Evolutionary conservation across 2,888 invertebrate species (phyloP), one percentile per base, ranked within the genome.

Genomic region (Cyaniris semiargus): DNA sequence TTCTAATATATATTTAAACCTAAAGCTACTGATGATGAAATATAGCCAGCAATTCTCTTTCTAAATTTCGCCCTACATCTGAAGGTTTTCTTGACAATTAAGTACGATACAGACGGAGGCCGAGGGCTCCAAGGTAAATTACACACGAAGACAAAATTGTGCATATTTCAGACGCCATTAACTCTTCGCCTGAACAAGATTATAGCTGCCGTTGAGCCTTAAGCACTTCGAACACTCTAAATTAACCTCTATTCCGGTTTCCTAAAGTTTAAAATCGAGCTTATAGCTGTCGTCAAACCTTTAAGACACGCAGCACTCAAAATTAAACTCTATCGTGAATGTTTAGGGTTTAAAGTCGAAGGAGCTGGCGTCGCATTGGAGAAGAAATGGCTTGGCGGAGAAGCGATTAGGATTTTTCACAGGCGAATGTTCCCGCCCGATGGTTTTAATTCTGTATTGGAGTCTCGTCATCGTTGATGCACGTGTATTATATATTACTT

Each of bases 131-230:
- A n/a, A 70, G 34, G 71, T 38, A 71, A 71, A 71, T 38, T 71
- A 23, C 38, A 44, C 38, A 44, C 23, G 44, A 44, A 72, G 21
- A 44, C 23, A 72, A 44, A 72, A 44, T 72, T 21, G 72, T 44
- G 72, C 72, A 44, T 44, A 44, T 72, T 72, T 72, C 72, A 72
- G 72, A 72, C 48, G 23, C 44, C 72, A 72, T 72, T 72, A 72
- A 38, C 72, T 72, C 44, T 44, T 72, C 72, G 6, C 15, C 38
- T 21, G 21, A 23, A 44, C 72, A 2, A 44, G 44, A 44, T 15
- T 44, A 23, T 31, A n/a, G 21, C 48, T 44, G 21, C 21, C n/a
- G 23, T 15, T 44, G 23, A 66, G 60, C 23, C 23, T 60, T 60
- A 21, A 3, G 10, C 0, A 38, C 44, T 38, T 70, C 0, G 7